Conservation (phyloP, 1,140 invertebrate genomes). For the Tachypleus tridentatus region DNA sequence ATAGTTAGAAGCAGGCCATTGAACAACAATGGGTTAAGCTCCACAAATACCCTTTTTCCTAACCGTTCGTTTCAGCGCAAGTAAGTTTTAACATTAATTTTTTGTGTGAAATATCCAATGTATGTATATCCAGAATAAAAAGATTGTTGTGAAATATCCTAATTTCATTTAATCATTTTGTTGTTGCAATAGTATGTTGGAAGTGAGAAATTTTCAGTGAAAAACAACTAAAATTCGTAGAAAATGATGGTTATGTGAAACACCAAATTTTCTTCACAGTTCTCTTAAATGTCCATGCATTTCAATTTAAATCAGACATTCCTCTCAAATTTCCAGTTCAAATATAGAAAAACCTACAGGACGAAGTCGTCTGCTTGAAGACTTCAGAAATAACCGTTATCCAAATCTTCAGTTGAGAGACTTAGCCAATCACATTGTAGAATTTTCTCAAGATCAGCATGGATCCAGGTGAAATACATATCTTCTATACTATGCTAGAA, state of each 20-base stretch:
- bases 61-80: conserved; percentile 24
- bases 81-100: conserved; percentile 8
- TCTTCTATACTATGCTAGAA: no score
- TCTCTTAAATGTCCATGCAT: no score
- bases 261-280: no score
- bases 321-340: conserved; percentile 4
- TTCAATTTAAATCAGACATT: no score
- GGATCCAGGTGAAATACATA: conserved; percentile 48
- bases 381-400: conserved; percentile 70
- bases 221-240: no score
- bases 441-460: conserved; percentile 99
- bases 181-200: no score
- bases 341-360: conserved; percentile 44
- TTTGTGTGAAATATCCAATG: no score
- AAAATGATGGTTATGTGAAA: no score
- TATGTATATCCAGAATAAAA: no score
- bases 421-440: conserved; percentile 85
- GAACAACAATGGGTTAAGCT: conserved; percentile 31
- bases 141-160: no score
- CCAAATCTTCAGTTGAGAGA: conserved; percentile 88
- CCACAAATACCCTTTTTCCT: conserved; percentile 30
- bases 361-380: conserved; percentile 80
- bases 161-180: no score
- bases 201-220: no score
- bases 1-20: conserved; percentile 44